Conservation (phyloP, 2,888 invertebrate species). For the Nomada fabriciana region DNA sequence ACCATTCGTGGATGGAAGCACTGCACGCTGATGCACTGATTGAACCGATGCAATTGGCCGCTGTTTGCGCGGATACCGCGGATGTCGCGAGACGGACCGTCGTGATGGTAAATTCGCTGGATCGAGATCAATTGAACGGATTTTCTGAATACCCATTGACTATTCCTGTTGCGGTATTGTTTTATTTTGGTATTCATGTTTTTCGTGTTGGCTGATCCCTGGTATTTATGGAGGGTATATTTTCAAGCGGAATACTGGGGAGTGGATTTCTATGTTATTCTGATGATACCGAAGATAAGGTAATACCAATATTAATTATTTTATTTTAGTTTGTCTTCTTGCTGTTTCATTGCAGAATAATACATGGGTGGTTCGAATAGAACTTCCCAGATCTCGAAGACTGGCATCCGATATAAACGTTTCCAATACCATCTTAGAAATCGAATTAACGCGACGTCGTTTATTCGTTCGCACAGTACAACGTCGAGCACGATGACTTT, state of each 20-base stretch:
- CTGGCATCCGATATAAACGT: too few species aligned
- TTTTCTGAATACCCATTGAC: slow-evolving; percentile 6
- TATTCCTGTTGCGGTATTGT: neutral
- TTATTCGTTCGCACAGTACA: slow-evolving; percentile 44
- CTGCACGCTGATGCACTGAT: neutral
- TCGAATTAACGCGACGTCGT: slow-evolving; percentile 33
- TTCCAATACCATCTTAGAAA: neutral
- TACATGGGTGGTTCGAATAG: too few species aligned
- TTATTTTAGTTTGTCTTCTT: too few species aligned
- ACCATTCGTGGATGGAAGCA: slow-evolving; percentile 8
- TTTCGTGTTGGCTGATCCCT: too few species aligned
- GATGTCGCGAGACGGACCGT: slow-evolving; percentile 13
- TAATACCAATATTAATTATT: too few species aligned
- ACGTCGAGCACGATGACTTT: slow-evolving; percentile 9
- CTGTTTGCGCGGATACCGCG: slow-evolving; percentile 46
- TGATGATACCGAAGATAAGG: too few species aligned
- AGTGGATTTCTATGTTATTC: too few species aligned
- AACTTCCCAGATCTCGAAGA: too few species aligned
- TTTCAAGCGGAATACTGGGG: too few species aligned
- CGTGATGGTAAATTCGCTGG: slow-evolving; percentile 42
- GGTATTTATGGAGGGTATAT: too few species aligned
- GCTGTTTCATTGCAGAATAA: too few species aligned
- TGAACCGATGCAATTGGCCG: slow-evolving; percentile 28
- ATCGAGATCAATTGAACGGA: slow-evolving; percentile 33
- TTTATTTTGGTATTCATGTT: neutral